Conservation (phyloP, 2,113 vertebrate species). For the Geococcyx californianus region DNA sequence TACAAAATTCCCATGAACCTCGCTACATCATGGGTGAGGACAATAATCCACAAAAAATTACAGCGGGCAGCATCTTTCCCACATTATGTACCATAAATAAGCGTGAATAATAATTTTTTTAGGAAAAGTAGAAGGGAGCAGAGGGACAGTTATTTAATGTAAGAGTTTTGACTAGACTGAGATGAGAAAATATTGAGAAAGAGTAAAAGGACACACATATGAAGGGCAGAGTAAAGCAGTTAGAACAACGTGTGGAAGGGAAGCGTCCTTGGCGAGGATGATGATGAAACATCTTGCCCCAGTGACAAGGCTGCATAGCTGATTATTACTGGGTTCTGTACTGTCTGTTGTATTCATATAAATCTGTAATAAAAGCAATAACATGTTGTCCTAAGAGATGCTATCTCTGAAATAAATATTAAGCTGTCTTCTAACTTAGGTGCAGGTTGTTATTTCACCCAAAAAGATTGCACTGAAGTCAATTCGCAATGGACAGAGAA, state of each 20-base stretch:
- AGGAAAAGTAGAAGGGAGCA: neutral
- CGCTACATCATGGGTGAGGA: neutral
- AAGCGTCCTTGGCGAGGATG: neutral
- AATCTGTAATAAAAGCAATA: neutral
- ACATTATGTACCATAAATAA: neutral
- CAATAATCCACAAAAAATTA: neutral
- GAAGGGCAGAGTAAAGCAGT: neutral
- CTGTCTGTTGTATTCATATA: neutral
- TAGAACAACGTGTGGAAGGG: neutral
- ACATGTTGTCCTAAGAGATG: neutral
- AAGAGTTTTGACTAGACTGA: neutral
- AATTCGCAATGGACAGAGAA: neutral
- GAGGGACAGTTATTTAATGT: neutral
- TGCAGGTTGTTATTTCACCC: neutral
- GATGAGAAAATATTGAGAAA: neutral
- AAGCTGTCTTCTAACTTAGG: neutral
- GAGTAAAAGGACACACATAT: neutral
- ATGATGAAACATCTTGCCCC: neutral
- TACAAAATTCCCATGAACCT: neutral
- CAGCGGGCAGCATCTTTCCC: neutral
- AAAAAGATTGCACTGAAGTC: neutral
- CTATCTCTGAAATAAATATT: slow-evolving; percentile 16
- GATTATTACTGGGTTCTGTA: neutral
- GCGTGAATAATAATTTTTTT: neutral
- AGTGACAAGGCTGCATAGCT: neutral